A percentile compares a stretch with the other conserved stretches of the same genome.
These are phyloP conservation scores for Hylaea fasciaria DNA, from an alignment of 2,888 invertebrate species.

Conservation along the genomic window DNA sequence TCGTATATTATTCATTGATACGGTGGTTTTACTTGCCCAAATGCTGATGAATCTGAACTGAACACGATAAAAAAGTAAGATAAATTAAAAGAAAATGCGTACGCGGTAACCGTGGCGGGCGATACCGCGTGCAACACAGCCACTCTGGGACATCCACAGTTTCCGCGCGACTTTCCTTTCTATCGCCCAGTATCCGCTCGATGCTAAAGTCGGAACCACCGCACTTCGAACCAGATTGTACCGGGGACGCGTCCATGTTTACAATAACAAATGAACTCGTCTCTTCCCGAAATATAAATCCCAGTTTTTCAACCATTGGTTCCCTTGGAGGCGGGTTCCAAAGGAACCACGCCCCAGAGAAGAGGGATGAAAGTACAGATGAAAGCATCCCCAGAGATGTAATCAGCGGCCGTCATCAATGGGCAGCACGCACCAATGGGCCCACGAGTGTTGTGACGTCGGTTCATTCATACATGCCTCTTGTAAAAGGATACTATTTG, in stretches of 20 bases:
- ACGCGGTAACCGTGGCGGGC: slow-evolving; percentile 89
- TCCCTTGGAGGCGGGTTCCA: slow-evolving; percentile 54
- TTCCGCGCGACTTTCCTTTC: slow-evolving; percentile 47
- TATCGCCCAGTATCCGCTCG: slow-evolving; percentile 84
- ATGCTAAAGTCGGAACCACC: slow-evolving; percentile 85
- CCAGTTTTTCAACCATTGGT: slow-evolving; percentile 14
- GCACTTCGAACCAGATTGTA: slow-evolving; percentile 67
- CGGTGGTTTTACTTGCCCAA: not conserved
- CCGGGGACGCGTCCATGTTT: slow-evolving; percentile 68
- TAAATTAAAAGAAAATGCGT: slow-evolving; percentile 60
- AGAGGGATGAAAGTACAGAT: slow-evolving; percentile 26
- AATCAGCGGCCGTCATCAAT: slow-evolving; percentile 67
- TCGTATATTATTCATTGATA: not conserved
- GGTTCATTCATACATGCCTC: slow-evolving; percentile 70
- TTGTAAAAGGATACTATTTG: slow-evolving; percentile 79
- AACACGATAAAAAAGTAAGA: too few species aligned
- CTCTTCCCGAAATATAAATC: slow-evolving; percentile 32
- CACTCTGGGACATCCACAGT: slow-evolving; percentile 75
- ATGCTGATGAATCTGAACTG: too few species aligned
- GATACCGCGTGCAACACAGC: slow-evolving; percentile 90
- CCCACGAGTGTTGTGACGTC: slow-evolving; percentile 77
- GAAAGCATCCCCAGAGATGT: slow-evolving; percentile 54
- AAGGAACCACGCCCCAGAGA: slow-evolving; percentile 57
- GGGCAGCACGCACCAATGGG: slow-evolving; percentile 66
- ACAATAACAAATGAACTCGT: slow-evolving; percentile 41